Percentiles rank a stretch among this genome's conserved stretches.
Evolutionary conservation across 2,797 vertebrate species (phyloP).

Genomic region (Macrochelys suwanniensis): DNA sequence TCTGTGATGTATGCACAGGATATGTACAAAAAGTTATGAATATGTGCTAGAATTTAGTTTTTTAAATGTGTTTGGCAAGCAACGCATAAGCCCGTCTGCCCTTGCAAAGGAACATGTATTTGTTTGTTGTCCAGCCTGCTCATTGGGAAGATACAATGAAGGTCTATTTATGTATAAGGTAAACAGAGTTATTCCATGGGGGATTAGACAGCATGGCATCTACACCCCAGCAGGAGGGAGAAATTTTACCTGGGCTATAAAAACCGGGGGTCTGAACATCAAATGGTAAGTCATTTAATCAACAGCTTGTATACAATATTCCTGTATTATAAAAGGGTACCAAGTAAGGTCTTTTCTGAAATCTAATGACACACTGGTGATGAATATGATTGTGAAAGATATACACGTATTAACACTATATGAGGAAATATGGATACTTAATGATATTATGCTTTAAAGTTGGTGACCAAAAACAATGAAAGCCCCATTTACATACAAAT

Average conservation of each 20-base stretch:
- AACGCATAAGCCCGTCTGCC: background rate
- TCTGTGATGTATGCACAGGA: background rate
- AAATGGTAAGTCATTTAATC: background rate
- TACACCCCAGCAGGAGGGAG: background rate
- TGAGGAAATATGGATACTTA: too few species aligned
- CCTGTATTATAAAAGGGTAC: background rate
- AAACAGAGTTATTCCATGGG: too few species aligned
- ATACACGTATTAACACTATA: too few species aligned
- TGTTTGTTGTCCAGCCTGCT: too few species aligned
- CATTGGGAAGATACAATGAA: too few species aligned
- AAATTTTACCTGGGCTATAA: background rate
- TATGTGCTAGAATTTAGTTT: background rate
- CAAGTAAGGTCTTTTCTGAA: background rate
- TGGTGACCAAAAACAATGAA: background rate
- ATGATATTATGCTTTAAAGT: too few species aligned
- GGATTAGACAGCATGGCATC: background rate
- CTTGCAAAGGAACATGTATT: background rate
- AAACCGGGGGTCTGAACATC: background rate
- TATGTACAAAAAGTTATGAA: background rate
- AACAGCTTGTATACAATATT: background rate
- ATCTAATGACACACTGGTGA: background rate
- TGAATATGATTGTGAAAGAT: too few species aligned
- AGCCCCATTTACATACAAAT: background rate
- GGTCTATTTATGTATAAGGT: too few species aligned
- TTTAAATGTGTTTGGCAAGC: background rate